A percentile compares a stretch with the other conserved stretches of the same genome.
Conservation (phyloP, 1,140 invertebrate genomes). For the Lucilia cuprina region DNA sequence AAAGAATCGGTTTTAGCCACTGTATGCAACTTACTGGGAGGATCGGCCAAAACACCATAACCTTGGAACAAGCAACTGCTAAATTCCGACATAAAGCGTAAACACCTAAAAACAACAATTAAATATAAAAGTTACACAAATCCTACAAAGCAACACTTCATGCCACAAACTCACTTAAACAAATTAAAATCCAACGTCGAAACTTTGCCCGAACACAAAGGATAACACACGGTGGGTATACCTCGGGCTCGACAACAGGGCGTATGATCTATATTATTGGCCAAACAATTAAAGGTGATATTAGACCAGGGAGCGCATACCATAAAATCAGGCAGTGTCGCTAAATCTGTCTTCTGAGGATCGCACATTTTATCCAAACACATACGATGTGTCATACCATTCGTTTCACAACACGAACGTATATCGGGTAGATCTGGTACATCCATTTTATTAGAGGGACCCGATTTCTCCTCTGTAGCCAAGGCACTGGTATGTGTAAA, state of each 20-base stretch:
- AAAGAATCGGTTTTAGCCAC: conserved; percentile 76
- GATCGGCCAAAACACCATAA: conserved; percentile 79
- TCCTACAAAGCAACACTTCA: background rate
- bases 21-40: conserved; percentile 72
- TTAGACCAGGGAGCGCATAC: conserved; percentile 85
- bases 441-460: conserved; percentile 46
- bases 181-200: conserved; percentile 78
- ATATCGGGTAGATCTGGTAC: conserved; percentile 72
- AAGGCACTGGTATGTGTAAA: conserved; percentile 52
- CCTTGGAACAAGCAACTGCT: conserved; percentile 82
- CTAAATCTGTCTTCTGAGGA: conserved; percentile 69
- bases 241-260: conserved; percentile 78
- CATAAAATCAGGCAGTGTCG: conserved; percentile 77
- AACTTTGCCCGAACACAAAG: conserved; percentile 80
- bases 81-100: conserved; percentile 80
- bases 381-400: conserved; percentile 74
- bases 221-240: conserved; percentile 75
- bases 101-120: conserved; percentile 66
- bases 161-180: conserved; percentile 71
- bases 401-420: conserved; percentile 72
- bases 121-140: background rate
- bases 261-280: conserved; percentile 81
- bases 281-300: conserved; percentile 79
- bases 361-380: conserved; percentile 83
- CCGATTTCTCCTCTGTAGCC: conserved; percentile 45